Evolutionary conservation across 2,113 vertebrate species (phyloP).

Genomic region (Aptenodytes patagonicus): DNA sequence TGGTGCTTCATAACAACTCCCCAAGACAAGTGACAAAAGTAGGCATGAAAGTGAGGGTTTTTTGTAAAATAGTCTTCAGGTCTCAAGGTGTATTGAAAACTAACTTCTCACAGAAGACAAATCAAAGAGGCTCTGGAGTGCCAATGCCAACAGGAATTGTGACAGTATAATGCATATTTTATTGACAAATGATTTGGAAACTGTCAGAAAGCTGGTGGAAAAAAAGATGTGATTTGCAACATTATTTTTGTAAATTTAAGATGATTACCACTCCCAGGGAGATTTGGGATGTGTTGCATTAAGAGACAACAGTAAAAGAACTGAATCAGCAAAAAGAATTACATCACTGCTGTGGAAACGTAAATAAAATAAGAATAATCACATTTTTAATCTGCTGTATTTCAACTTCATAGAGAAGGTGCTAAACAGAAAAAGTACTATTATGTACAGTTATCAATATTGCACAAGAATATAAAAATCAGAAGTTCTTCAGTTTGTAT

Average conservation of each 20-base stretch:
- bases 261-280: neutral
- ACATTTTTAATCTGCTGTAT: neutral
- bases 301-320: neutral
- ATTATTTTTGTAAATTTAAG: neutral
- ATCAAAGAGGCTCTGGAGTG: neutral
- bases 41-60: neutral
- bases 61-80: neutral
- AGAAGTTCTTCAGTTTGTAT: neutral
- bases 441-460: neutral
- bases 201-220: neutral
- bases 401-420: neutral
- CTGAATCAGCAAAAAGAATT: neutral
- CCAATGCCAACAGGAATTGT: neutral
- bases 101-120: neutral
- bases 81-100: neutral
- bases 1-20: neutral
- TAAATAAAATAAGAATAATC: neutral
- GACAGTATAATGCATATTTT: neutral
- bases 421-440: neutral
- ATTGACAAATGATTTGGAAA: neutral
- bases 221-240: neutral
- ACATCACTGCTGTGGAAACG: neutral
- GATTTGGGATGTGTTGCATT: neutral
- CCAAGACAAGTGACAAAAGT: neutral
- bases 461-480: neutral